phyloP scores from a whole-genome alignment of 2,888 invertebrate genomes.

The Ellobium chinense region DNA sequence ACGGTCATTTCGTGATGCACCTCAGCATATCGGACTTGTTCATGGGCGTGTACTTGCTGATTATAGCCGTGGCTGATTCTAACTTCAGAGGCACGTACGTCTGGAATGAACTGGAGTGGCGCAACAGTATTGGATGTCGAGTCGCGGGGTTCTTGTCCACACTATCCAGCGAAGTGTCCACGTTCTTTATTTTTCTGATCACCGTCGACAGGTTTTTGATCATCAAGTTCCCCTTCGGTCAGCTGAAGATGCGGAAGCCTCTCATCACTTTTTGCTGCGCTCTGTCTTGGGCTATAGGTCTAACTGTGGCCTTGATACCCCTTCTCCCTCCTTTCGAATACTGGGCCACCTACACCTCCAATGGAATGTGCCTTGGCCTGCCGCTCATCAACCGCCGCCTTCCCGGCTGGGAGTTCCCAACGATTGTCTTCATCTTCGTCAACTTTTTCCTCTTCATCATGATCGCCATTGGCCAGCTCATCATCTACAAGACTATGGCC shows the following conservation, averaged over 20 bases:
- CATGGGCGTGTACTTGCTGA: slow-evolving; percentile 61
- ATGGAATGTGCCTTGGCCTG: slow-evolving; percentile 74
- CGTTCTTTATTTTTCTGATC: slow-evolving; percentile 82
- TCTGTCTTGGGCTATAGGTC: slow-evolving; percentile 64
- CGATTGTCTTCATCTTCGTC: slow-evolving; percentile 72
- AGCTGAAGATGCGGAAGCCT: slow-evolving; percentile 57
- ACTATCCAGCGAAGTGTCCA: slow-evolving; percentile 83
- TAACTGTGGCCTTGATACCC: slow-evolving; percentile 68
- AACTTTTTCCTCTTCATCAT: slow-evolving; percentile 72
- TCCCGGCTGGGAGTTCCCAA: slow-evolving; percentile 76
- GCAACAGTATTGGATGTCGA: slow-evolving; percentile 55
- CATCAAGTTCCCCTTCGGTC: slow-evolving; percentile 82
- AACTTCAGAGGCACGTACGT: slow-evolving; percentile 57
- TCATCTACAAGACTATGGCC: slow-evolving; percentile 71
- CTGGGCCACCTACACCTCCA: slow-evolving; percentile 45
- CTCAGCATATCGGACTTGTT: slow-evolving; percentile 55
- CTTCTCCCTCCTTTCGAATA: slow-evolving; percentile 57
- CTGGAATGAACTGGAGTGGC: slow-evolving; percentile 60
- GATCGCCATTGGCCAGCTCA: slow-evolving; percentile 71
- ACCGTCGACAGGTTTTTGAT: slow-evolving; percentile 84
- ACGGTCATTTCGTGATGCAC: slow-evolving; percentile 39
- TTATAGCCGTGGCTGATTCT: slow-evolving; percentile 56
- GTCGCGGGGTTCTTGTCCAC: slow-evolving; percentile 60
- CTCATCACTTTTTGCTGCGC: slow-evolving; percentile 57
- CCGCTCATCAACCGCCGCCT: slow-evolving; percentile 73